A percentile compares a stretch with the other conserved stretches of the same genome.
Evolutionary conservation across 2,888 invertebrate genomes (phyloP).

Genomic region (Hyposoter dolosus): DNA sequence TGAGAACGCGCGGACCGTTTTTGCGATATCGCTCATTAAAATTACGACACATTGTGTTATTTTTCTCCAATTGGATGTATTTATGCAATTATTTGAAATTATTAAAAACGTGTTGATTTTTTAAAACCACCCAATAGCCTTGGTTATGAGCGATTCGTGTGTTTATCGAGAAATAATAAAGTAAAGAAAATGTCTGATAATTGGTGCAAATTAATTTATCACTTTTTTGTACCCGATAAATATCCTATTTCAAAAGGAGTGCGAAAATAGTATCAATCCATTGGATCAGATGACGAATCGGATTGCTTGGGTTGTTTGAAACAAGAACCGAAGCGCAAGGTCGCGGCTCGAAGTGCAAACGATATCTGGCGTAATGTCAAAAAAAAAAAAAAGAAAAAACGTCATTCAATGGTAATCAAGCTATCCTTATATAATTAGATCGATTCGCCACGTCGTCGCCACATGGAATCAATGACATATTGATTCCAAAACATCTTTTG

Average conservation of each 20-base stretch:
- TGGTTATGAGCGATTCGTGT: background rate
- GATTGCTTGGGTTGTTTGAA: background rate
- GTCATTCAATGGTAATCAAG: conserved; percentile 37
- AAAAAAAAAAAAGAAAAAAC: background rate
- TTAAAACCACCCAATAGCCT: background rate
- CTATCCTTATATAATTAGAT: conserved; percentile 46
- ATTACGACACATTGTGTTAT: background rate
- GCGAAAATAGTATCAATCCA: background rate
- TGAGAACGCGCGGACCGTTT: too few relatives aligned
- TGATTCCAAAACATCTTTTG: background rate
- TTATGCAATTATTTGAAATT: background rate
- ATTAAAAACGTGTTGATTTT: background rate
- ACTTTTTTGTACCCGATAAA: background rate
- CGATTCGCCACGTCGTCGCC: background rate
- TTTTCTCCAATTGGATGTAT: background rate
- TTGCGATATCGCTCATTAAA: background rate
- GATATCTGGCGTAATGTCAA: conserved; percentile 17
- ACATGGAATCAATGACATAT: background rate
- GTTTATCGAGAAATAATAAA: background rate
- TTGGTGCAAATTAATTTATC: background rate
- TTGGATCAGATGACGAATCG: background rate
- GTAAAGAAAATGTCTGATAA: background rate
- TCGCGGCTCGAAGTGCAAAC: conserved; percentile 25
- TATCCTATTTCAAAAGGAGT: background rate
- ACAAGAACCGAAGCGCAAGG: conserved; percentile 1